Conservation (phyloP, 2,888 invertebrate genomes). For the Rhamphomyia laevipes region DNA sequence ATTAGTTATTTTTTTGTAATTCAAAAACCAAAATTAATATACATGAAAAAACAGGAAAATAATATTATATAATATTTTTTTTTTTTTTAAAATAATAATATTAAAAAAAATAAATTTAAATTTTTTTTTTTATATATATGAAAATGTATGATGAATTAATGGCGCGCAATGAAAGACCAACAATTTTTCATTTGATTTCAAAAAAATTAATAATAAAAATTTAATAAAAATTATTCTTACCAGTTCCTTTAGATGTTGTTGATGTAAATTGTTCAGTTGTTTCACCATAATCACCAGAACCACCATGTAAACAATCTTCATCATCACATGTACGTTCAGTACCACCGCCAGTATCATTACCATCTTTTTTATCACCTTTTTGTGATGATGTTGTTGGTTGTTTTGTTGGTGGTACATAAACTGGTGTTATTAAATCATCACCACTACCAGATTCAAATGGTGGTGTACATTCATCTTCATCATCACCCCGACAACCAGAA, state of each 20-base stretch:
- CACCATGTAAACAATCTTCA: constrained; percentile 80
- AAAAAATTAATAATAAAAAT: no score
- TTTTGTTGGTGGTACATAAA: constrained; percentile 71
- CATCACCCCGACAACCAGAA: constrained; percentile 81
- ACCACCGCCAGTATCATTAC: constrained; percentile 18
- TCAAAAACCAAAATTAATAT: no score
- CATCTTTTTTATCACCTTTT: constrained; percentile 22
- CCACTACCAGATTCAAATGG: constrained; percentile 72
- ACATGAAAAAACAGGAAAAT: no score
- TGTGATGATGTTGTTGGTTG: constrained; percentile 48
- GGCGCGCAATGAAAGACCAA: no score
- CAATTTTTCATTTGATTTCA: no score
- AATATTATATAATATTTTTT: no score
- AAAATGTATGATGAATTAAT: no score
- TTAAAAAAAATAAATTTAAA: no score
- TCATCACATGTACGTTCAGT: constrained; percentile 60
- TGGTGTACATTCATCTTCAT: constrained; percentile 84
- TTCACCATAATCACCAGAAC: constrained; percentile 62
- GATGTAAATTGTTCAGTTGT: constrained; percentile 50
- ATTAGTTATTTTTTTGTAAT: no score
- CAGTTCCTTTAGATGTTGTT: constrained; percentile 43
- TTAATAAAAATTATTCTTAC: constrained; percentile 23
- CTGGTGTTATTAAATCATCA: constrained; percentile 87
- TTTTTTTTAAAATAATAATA: no score
- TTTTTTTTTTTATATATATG: no score